A percentile compares a stretch with the other conserved stretches of the same genome.
phyloP scores from a whole-genome alignment of 2,113 vertebrate species.

The Pteropus alecto region DNA sequence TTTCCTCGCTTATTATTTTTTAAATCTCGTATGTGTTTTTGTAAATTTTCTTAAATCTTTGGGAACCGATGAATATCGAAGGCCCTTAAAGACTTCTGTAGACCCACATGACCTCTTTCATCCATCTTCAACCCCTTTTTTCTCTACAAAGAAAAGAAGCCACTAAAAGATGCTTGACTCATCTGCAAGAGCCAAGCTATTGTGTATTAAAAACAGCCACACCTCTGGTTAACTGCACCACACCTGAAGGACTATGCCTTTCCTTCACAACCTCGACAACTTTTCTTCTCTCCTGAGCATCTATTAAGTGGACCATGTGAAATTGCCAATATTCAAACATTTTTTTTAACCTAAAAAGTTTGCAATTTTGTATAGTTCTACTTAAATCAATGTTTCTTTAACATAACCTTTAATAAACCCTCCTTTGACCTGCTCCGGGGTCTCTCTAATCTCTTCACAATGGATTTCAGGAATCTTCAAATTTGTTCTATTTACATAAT shows the following conservation, averaged over 20 bases:
- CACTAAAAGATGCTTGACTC: background rate
- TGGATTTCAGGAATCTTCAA: conserved; percentile 37
- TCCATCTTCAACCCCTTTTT: conserved; percentile 9
- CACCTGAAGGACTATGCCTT: background rate
- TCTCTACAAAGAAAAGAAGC: background rate
- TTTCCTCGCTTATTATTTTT: conserved; percentile 18
- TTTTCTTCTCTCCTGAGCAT: background rate
- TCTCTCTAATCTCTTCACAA: background rate
- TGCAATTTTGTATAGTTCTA: background rate
- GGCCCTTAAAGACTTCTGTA: background rate
- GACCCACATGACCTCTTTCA: background rate
- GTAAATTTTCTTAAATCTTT: conserved; percentile 41
- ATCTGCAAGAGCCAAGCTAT: background rate
- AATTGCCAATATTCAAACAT: background rate
- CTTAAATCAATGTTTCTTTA: background rate
- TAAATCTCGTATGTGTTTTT: background rate
- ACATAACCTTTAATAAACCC: background rate
- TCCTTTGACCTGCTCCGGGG: background rate
- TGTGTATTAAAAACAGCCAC: background rate
- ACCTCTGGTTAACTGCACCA: background rate
- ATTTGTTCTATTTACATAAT: background rate
- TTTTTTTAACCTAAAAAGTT: background rate
- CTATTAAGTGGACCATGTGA: background rate
- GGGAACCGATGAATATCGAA: background rate
- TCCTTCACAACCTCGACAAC: background rate